Conservation (phyloP, 2,888 invertebrate genomes). For the Gasteruption jaculator region DNA sequence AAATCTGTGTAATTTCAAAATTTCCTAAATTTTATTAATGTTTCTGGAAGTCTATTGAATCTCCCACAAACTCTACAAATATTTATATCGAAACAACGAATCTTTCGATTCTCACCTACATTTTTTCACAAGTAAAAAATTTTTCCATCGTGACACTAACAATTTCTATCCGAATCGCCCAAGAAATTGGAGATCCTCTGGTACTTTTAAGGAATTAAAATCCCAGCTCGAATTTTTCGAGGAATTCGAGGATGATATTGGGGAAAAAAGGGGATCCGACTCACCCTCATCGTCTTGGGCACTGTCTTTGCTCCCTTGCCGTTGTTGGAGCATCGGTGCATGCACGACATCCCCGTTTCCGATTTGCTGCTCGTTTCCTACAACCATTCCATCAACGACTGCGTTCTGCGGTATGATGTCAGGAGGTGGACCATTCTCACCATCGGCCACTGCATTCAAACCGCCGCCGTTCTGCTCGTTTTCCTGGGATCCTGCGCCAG, state of each 20-base stretch:
- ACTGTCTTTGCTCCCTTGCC: slow-evolving; percentile 79
- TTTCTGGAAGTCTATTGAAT: too few species aligned
- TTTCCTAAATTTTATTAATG: too few species aligned
- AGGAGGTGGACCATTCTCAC: slow-evolving; percentile 44
- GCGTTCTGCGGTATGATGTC: slow-evolving; percentile 44
- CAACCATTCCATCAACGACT: slow-evolving; percentile 31
- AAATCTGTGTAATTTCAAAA: too few species aligned
- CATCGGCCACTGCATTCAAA: slow-evolving; percentile 36
- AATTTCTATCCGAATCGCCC: too few species aligned
- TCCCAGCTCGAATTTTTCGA: slow-evolving; percentile 3
- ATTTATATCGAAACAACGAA: too few species aligned
- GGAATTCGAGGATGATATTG: too few species aligned
- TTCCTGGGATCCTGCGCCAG: slow-evolving; percentile 45
- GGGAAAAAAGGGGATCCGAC: too few species aligned
- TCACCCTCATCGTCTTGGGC: slow-evolving; percentile 56
- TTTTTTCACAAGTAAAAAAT: neutral
- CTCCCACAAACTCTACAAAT: too few species aligned
- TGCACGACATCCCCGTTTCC: slow-evolving; percentile 64
- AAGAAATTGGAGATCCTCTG: too few species aligned
- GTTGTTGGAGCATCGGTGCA: slow-evolving; percentile 59
- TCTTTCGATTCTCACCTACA: too few species aligned
- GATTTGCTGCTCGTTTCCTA: slow-evolving; percentile 37
- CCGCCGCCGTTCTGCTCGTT: slow-evolving; percentile 50
- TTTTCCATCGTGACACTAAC: too few species aligned
- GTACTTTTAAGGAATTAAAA: too few species aligned